Percentiles rank a stretch among this genome's conserved stretches.
Conservation (phyloP, 2,797 vertebrate genomes). For the Staurois parvus region DNA sequence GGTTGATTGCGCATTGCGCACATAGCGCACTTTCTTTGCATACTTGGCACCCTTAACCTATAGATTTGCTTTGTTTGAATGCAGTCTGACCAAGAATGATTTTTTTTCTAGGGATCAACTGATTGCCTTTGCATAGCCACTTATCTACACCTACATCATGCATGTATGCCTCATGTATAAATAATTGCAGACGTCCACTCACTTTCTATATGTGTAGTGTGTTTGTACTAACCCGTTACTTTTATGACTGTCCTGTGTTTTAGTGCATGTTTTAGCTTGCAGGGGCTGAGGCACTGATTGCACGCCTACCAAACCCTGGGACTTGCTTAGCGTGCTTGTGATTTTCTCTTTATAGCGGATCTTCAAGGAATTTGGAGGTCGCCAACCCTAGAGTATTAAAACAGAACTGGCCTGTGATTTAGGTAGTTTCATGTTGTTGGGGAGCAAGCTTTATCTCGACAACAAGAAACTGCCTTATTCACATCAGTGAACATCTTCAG, state of each 20-base stretch:
- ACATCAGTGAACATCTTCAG: conserved; percentile 86
- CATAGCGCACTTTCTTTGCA: not conserved
- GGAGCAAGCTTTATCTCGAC: conserved; percentile 90
- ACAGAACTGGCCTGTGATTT: conserved; percentile 92
- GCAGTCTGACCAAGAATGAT: not conserved
- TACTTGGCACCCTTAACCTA: not conserved
- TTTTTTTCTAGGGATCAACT: not conserved
- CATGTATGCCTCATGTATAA: not conserved
- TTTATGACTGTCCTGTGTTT: not conserved
- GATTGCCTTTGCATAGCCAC: not conserved
- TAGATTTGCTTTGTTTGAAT: not conserved
- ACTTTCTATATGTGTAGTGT: not conserved
- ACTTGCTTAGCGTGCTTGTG: conserved; percentile 60
- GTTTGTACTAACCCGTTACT: not conserved
- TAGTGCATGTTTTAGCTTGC: conserved; percentile 46
- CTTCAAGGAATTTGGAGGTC: conserved; percentile 62
- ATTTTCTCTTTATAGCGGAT: conserved; percentile 71
- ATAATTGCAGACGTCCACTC: not conserved
- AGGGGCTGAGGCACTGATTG: conserved; percentile 1
- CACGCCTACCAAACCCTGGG: not conserved
- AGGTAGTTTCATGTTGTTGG: conserved; percentile 99
- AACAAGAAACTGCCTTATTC: conserved; percentile 98
- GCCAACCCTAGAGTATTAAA: conserved; percentile 67
- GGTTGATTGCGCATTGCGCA: conserved; percentile 46
- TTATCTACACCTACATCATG: not conserved